These are phyloP conservation scores for Telmatherina bonti DNA, from an alignment of 2,797 vertebrate genomes.

Conservation along the genomic window DNA sequence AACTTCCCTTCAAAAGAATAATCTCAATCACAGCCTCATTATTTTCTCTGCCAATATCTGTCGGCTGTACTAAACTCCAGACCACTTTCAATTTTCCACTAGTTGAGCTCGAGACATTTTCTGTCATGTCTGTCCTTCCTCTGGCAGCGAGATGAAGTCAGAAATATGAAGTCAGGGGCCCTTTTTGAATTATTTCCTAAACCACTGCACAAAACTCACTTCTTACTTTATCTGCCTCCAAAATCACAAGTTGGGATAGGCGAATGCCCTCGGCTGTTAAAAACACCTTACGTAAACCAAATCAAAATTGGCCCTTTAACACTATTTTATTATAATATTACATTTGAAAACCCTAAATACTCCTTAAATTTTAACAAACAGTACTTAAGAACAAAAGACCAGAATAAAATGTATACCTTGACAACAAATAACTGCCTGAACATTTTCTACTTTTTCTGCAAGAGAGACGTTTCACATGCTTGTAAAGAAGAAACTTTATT, in stretches of 20 bases:
- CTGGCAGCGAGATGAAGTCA: constrained; percentile 37
- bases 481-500: not conserved
- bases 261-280: not conserved
- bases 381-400: not conserved
- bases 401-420: not conserved
- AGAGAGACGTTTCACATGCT: not conserved
- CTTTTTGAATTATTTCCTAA: constrained; percentile 27
- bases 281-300: not conserved
- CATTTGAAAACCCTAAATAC: not conserved
- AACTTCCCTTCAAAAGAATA: constrained; percentile 48
- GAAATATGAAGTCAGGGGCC: constrained; percentile 31
- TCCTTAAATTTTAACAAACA: no score
- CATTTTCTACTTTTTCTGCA: not conserved
- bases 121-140: constrained; percentile 42
- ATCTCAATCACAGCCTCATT: constrained; percentile 60
- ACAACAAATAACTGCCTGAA: not conserved
- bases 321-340: not conserved
- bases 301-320: no score
- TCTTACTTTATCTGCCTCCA: constrained; percentile 36
- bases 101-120: constrained; percentile 33
- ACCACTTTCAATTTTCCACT: constrained; percentile 62
- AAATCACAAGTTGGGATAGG: constrained; percentile 27
- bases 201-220: constrained; percentile 25
- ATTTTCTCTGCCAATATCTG: constrained; percentile 57
- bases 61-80: constrained; percentile 42